These are phyloP conservation scores for Hypomecis atomaria DNA, from an alignment of 2,888 invertebrate genomes.

Conservation along the genomic window DNA sequence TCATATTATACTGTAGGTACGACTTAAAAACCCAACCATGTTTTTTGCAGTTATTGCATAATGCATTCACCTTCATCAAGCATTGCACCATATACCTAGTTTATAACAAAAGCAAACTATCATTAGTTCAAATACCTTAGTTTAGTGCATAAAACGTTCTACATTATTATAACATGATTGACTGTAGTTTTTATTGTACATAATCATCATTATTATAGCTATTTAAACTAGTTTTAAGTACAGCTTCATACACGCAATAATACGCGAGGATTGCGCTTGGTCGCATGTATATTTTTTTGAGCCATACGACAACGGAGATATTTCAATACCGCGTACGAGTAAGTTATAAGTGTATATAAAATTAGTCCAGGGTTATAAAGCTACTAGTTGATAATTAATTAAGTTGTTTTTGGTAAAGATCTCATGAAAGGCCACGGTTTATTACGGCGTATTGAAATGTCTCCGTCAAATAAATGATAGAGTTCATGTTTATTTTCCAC, in stretches of 20 bases:
- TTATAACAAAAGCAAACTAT: slow-evolving; percentile 2
- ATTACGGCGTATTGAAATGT: slow-evolving; percentile 16
- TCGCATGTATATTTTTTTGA: slow-evolving; percentile 4
- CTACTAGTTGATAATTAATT: slow-evolving; percentile 7
- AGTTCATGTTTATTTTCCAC: slow-evolving; percentile 1
- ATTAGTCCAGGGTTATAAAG: slow-evolving; percentile 11
- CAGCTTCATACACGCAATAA: slow-evolving; percentile 39
- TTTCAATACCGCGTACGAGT: slow-evolving; percentile 13
- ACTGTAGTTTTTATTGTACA: slow-evolving; percentile 61
- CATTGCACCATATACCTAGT: not conserved
- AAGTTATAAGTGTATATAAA: slow-evolving; percentile 7
- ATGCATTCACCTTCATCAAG: slow-evolving; percentile 1
- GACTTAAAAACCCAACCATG: slow-evolving; percentile 15
- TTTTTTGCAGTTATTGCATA: slow-evolving; percentile 9
- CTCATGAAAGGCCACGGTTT: slow-evolving; percentile 25
- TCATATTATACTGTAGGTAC: slow-evolving; percentile 30
- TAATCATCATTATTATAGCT: slow-evolving; percentile 54
- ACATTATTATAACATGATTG: slow-evolving; percentile 56
- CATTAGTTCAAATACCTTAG: slow-evolving; percentile 14
- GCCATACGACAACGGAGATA: slow-evolving; percentile 12
- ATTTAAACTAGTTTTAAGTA: slow-evolving; percentile 56
- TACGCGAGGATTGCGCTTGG: too few species aligned
- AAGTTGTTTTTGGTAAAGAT: slow-evolving; percentile 22
- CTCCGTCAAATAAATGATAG: not conserved
- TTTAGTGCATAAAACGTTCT: slow-evolving; percentile 43